phyloP scores from a whole-genome alignment of 1,140 invertebrate genomes.

The Drosophila serrata region DNA sequence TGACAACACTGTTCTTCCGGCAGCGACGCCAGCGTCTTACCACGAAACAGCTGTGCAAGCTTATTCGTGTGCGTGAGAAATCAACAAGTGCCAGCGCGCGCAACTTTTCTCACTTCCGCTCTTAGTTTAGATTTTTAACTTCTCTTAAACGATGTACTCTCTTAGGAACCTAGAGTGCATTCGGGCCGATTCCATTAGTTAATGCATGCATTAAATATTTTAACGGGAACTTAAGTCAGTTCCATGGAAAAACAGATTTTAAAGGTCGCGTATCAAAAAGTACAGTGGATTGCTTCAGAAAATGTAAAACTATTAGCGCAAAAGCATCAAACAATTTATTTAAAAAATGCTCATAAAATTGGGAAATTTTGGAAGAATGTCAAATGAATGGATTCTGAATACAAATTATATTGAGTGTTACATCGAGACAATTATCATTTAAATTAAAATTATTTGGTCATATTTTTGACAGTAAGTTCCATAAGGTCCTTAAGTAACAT shows the following conservation, averaged over 20 bases:
- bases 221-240: neutral
- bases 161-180: conserved; percentile 25
- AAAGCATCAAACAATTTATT: too few relatives aligned
- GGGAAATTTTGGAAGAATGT: too few relatives aligned
- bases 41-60: conserved; percentile 57
- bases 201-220: conserved; percentile 12
- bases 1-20: conserved; percentile 20
- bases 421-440: too few relatives aligned
- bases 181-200: conserved; percentile 29
- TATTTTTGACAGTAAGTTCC: too few relatives aligned
- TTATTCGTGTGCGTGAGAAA: conserved; percentile 30
- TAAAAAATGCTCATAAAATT: too few relatives aligned
- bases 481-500: too few relatives aligned
- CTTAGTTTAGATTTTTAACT: neutral
- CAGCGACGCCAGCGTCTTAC: conserved; percentile 39
- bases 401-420: too few relatives aligned
- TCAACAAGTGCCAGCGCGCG: conserved; percentile 80
- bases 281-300: neutral
- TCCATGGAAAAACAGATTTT: neutral
- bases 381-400: too few relatives aligned
- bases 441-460: too few relatives aligned
- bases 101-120: conserved; percentile 16
- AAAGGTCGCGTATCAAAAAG: neutral
- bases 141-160: conserved; percentile 11
- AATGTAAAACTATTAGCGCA: too few relatives aligned